Evolutionary conservation across 2,797 vertebrate species (phyloP).

Genomic region (Pantherophis alleghaniensis): DNA sequence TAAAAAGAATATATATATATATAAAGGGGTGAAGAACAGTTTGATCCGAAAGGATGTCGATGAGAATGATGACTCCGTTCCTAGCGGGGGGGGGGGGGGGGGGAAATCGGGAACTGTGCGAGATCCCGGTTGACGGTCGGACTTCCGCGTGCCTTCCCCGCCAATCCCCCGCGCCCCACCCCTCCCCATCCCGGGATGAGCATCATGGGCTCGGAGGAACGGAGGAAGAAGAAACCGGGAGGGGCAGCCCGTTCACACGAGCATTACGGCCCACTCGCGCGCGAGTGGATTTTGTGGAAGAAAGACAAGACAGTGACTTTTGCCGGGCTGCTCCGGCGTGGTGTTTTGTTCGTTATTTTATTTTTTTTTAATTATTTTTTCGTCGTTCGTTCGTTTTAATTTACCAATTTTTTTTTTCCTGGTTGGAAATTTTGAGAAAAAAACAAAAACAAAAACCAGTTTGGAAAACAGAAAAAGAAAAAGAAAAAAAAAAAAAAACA

Average conservation of each 20-base stretch:
- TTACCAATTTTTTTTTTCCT: neutral
- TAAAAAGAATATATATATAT: too few species aligned
- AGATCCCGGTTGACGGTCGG: neutral
- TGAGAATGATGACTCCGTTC: neutral
- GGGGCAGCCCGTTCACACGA: neutral
- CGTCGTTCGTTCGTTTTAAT: neutral
- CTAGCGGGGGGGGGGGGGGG: neutral
- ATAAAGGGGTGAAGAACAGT: neutral
- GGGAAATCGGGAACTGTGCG: neutral
- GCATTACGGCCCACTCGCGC: neutral
- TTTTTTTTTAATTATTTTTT: neutral
- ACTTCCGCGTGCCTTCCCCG: neutral
- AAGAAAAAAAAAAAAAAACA: neutral
- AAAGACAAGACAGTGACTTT: neutral
- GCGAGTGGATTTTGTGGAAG: neutral
- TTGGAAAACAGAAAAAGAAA: neutral
- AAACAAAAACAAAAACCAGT: neutral
- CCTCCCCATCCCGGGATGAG: neutral
- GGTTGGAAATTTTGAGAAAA: neutral
- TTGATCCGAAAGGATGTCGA: neutral
- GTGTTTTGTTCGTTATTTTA: neutral
- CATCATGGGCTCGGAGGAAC: neutral
- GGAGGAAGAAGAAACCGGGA: neutral
- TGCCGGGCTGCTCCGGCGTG: neutral
- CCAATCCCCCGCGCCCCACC: neutral